Evolutionary conservation across 2,888 invertebrate species (phyloP), one percentile per base, ranked within the genome.

Genomic region (Eustalomyia histrio): DNA sequence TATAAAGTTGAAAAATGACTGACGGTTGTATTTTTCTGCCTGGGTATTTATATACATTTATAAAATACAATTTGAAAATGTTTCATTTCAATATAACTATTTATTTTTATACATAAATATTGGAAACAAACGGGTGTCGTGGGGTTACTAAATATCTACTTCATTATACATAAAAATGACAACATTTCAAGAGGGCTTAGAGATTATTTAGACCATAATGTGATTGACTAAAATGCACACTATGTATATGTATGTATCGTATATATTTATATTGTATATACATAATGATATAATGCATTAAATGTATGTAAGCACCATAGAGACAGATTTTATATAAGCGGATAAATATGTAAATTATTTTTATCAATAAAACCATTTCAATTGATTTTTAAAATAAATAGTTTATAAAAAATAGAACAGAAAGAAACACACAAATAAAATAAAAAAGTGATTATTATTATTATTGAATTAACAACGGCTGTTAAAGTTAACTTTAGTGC

Each of bases 331-430:
- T 24, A 21, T 21, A 10, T 55, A 55, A 55, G 12, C 18, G 18
- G 18, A 55, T 55, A 24, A 55, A 55, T 55, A 55, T 55, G 55
- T 55, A 55, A 55, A 55, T 55, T 39, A 3, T 14, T 39, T 12
- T 14, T 12, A 55, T 55, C 21, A 18, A 55, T 21, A 55, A 55
- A 55, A 55, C 1, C 14, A 55, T 18, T 55, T 55, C 55, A 17
- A 55, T 55, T 55, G 18, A 52, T 52, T 52, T 52, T 16, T 1
- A 52, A 52, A 16, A 14, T 52, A 52, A 9, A 17, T 14, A 52
- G 14, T 16, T 39, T 12, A 39, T 39, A 12, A 39, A n/a, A 39
- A 39, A 39, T 39, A 39, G 14, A 10, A 39, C 39, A 39, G 39
- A 39, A 39, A 14, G 35, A 35, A 35, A 35, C 2, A 35, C 7